Percentiles rank a stretch among this genome's conserved stretches.
These are phyloP conservation scores for Gallinago undulata DNA, from an alignment of 2,113 vertebrate genomes.

Conservation along the genomic window DNA sequence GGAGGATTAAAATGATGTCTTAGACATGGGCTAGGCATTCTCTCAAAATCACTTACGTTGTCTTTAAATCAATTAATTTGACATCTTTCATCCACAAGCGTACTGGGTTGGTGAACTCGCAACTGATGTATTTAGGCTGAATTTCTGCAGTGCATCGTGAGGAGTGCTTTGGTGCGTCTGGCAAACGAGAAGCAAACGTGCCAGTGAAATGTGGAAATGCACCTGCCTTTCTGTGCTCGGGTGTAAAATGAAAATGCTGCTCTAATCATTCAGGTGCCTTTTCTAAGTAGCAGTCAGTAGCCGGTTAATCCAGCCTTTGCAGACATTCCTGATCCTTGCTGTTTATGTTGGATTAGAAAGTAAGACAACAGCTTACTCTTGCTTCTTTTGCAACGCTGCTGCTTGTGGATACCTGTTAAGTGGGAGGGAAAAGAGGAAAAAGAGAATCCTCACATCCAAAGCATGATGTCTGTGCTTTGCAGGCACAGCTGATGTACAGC, in stretches of 20 bases:
- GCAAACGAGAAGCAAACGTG: background rate
- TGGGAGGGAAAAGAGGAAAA: background rate
- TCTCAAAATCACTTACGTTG: background rate
- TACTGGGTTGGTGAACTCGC: background rate
- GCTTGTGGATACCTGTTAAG: background rate
- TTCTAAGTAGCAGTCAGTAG: background rate
- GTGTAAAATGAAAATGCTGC: background rate
- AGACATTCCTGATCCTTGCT: background rate
- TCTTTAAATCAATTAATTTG: slow-evolving; percentile 6
- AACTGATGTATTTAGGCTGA: background rate
- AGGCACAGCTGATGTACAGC: background rate
- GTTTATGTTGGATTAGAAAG: background rate
- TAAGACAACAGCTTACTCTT: background rate
- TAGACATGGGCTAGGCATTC: background rate
- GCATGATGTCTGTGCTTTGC: background rate
- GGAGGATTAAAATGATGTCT: background rate
- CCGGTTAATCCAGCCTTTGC: background rate
- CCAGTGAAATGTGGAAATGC: background rate
- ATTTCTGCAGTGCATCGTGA: background rate
- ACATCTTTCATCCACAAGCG: background rate
- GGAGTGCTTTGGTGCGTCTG: background rate
- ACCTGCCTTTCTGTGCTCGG: background rate
- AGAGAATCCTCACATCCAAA: background rate
- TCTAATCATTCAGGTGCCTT: background rate
- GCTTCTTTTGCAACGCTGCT: background rate